phyloP scores from a whole-genome alignment of 2,888 invertebrate species.

The Tigriopus californicus region DNA sequence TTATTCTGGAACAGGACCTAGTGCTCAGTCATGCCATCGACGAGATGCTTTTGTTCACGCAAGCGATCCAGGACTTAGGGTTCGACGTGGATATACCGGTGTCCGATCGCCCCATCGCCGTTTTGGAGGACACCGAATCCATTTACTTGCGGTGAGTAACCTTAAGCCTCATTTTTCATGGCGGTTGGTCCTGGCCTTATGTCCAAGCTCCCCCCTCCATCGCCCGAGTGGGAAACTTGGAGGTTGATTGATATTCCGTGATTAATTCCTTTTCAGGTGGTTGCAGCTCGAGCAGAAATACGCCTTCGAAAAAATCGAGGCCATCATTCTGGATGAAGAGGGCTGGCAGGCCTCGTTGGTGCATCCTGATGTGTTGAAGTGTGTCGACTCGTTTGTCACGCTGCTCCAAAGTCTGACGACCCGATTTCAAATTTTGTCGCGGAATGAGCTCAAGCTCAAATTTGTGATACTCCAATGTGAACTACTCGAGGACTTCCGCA shows the following conservation, averaged over 20 bases:
- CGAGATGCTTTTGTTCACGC: background rate
- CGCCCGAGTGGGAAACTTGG: too few species aligned
- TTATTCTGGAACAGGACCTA: background rate
- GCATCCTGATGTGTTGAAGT: background rate
- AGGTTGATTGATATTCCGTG: too few species aligned
- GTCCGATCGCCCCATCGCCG: background rate
- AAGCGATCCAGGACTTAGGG: background rate
- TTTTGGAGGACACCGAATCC: background rate
- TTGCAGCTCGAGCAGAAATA: slow-evolving; percentile 1
- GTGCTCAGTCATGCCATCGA: slow-evolving; percentile 1
- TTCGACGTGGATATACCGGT: background rate
- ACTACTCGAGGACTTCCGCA: slow-evolving; percentile 2
- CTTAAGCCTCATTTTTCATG: background rate
- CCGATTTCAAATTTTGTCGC: background rate
- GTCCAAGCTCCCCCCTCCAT: too few species aligned
- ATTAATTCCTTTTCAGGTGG: background rate
- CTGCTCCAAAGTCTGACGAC: background rate
- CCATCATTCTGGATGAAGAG: slow-evolving; percentile 2
- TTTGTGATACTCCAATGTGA: slow-evolving; percentile 8
- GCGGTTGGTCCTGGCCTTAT: too few species aligned
- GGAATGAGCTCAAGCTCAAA: background rate
- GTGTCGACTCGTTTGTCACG: background rate
- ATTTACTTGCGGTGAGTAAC: background rate
- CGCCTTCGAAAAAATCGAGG: slow-evolving; percentile 10
- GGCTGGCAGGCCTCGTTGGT: background rate